phyloP scores from a whole-genome alignment of 2,797 vertebrate genomes.

The Sternarchorhynchus goeldii region DNA sequence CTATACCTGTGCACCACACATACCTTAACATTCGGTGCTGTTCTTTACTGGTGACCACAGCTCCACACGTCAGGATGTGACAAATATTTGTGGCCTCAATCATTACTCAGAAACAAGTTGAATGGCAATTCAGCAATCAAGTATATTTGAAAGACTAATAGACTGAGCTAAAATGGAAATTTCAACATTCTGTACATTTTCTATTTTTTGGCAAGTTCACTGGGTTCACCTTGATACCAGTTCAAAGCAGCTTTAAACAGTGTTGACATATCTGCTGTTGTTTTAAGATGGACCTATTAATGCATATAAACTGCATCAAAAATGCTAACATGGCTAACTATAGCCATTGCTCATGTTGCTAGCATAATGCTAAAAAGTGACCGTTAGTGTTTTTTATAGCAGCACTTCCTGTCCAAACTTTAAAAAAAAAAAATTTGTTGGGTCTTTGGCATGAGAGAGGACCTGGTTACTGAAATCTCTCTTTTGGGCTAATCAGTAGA shows the following conservation, averaged over 20 bases:
- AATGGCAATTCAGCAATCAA: no score
- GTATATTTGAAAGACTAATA: no score
- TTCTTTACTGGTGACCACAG: neutral
- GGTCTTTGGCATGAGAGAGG: neutral
- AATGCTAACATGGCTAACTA: neutral
- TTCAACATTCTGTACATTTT: no score
- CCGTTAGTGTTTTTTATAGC: no score
- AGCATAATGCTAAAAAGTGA: neutral
- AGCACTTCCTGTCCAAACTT: neutral
- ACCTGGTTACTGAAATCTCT: neutral
- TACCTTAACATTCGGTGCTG: slow-evolving; percentile 1
- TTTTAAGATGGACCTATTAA: no score
- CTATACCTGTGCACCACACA: neutral
- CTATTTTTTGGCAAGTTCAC: no score
- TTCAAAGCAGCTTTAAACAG: no score
- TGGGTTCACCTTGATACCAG: no score
- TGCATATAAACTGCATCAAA: neutral
- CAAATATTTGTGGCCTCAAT: no score
- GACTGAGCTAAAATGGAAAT: no score
- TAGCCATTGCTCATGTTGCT: neutral
- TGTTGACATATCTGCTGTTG: neutral
- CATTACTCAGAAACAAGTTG: no score
- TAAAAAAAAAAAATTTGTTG: neutral
- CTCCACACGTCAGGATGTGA: no score
- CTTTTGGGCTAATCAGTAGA: neutral